Evolutionary conservation across 1,140 invertebrate species (phyloP), one percentile per base, ranked within the genome.

Genomic region (Drosophila navojoa): DNA sequence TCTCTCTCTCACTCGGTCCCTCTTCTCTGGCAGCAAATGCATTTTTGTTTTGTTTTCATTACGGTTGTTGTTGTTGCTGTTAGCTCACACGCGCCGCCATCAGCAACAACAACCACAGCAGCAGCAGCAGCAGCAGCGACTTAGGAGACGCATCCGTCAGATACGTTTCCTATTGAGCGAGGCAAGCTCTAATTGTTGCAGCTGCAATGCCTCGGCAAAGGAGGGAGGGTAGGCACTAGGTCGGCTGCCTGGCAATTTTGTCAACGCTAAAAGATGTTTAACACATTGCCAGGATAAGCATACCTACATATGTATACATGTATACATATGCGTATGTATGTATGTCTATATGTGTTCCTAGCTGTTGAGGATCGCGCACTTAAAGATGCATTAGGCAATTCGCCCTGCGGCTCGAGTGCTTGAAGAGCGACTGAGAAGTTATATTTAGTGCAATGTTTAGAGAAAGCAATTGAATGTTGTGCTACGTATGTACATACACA

Each of bases 241-340:
- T 9, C 22, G 15, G 53, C 57, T 72, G 63, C 52, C 60, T 61
- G 75, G 81, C 84, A 69, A 89, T 86, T 87, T 86, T 89, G 82
- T 87, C 82, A 86, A 87, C 79, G 81, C 72, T 63, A 87, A 86
- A 87, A 87, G 79, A 87, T 90, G 79, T 77, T 89, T 87, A 89
- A 87, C 85, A 87, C 84, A 87, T 89, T 89, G 84, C 76, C 61
- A 54, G 64, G 29, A 60, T 66, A 59, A 45, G 16, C 15, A 55
- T 16, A 27, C 27, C 29, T 47, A 55, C 49, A 40, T 42, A 66
- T 16, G 13, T 22, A 16, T 44, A 16, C 19, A 22, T 38, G 3
- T 3, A 35, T 6, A 10, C 32, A 35, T 13, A 16, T 44, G n/a
- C 7, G 6, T 15, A 7, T 44, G n/a, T 15, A 16, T 44, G 40